Evolutionary conservation across 2,888 invertebrate species (phyloP).

Genomic region (Thyatira batis): DNA sequence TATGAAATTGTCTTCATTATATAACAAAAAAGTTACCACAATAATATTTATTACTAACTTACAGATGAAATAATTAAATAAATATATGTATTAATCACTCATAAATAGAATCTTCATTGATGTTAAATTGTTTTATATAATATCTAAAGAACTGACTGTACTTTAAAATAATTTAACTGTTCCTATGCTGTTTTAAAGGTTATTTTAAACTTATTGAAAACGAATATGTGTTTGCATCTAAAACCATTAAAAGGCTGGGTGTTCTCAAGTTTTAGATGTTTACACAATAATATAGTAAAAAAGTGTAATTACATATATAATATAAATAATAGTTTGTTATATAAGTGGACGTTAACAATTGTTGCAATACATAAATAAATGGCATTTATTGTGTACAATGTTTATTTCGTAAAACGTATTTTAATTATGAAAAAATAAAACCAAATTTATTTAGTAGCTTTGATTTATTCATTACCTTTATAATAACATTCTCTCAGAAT

Average conservation of each 20-base stretch:
- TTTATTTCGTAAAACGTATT: constrained; percentile 2
- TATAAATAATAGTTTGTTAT: background rate
- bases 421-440: constrained; percentile 2
- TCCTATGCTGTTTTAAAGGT: background rate
- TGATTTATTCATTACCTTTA: constrained; percentile 8
- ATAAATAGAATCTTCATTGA: background rate
- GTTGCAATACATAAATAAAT: constrained; percentile 39
- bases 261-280: constrained; percentile 35
- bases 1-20: background rate
- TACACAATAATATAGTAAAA: constrained; percentile 14
- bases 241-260: constrained; percentile 43
- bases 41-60: no score
- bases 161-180: background rate
- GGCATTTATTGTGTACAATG: constrained; percentile 31
- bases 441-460: constrained; percentile 3
- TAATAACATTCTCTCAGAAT: constrained; percentile 1
- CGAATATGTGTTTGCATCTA: constrained; percentile 32
- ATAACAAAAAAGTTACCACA: no score
- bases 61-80: no score
- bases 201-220: constrained; percentile 2
- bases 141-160: background rate
- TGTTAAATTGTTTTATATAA: background rate
- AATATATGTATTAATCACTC: no score
- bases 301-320: constrained; percentile 3
- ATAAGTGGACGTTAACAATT: constrained; percentile 25